These are phyloP conservation scores for Myripristis jacobus DNA, from an alignment of 2,797 vertebrate species.

Conservation along the genomic window DNA sequence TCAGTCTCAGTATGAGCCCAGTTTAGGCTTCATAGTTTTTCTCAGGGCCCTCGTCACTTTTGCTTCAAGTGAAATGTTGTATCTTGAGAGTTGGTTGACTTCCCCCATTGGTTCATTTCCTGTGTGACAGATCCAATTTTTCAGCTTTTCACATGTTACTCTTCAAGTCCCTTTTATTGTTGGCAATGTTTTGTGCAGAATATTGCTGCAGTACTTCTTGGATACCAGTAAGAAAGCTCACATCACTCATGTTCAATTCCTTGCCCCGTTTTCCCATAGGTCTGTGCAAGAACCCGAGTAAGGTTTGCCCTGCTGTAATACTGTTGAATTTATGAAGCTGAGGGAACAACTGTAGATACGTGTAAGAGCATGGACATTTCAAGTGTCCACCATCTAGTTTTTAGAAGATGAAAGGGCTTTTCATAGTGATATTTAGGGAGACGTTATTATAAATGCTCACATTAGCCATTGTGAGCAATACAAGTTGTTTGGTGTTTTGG, in stretches of 20 bases:
- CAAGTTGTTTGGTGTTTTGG: too few relatives aligned
- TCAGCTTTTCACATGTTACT: not conserved
- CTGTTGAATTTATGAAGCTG: not conserved
- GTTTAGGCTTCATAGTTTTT: constrained; percentile 15
- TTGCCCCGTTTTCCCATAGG: not conserved
- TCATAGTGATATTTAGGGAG: not conserved
- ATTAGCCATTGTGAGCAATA: not conserved
- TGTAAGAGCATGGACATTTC: not conserved
- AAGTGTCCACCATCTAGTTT: too few relatives aligned
- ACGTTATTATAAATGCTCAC: not conserved
- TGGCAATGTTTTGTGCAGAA: not conserved
- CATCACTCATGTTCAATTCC: too few relatives aligned
- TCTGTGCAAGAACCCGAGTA: not conserved
- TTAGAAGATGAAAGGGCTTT: not conserved
- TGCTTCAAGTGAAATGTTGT: constrained; percentile 10
- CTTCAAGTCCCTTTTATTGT: not conserved
- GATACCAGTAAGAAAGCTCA: not conserved
- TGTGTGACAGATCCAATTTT: not conserved
- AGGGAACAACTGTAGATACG: not conserved
- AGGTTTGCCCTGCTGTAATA: not conserved
- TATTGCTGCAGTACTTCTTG: not conserved
- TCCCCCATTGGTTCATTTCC: not conserved
- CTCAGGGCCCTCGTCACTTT: constrained; percentile 26
- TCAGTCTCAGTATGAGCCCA: not conserved
- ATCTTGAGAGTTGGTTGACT: not conserved